Conservation (phyloP, 2,888 invertebrate species). For the Alviniconcha strummeri region DNA sequence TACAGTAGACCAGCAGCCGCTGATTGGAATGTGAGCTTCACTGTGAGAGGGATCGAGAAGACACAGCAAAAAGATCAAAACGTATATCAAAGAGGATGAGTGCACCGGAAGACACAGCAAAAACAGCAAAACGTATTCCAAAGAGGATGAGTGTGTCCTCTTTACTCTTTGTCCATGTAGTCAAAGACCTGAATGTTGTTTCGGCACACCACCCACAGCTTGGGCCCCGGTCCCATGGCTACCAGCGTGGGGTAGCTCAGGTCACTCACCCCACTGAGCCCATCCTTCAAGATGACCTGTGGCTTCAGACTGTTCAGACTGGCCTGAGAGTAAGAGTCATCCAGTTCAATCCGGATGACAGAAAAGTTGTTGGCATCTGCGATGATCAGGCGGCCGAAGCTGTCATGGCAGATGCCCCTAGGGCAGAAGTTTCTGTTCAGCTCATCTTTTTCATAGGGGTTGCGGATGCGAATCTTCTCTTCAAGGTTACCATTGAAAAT, state of each 20-base stretch:
- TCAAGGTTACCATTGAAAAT: constrained; percentile 45
- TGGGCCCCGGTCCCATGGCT: constrained; percentile 50
- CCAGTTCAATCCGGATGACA: constrained; percentile 29
- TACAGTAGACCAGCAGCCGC: too few relatives aligned
- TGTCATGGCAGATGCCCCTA: constrained; percentile 57
- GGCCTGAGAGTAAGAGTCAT: background rate
- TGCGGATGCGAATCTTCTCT: constrained; percentile 7
- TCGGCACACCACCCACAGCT: constrained; percentile 56
- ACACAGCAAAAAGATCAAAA: too few relatives aligned
- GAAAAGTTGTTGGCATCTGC: constrained; percentile 54
- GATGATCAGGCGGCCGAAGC: constrained; percentile 57
- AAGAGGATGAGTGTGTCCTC: too few relatives aligned
- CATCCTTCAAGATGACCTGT: constrained; percentile 48
- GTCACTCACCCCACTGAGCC: constrained; percentile 37
- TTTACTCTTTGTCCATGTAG: constrained; percentile 34
- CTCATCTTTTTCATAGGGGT: background rate
- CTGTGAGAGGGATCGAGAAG: too few relatives aligned
- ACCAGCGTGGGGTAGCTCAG: constrained; percentile 53
- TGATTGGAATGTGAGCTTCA: too few relatives aligned
- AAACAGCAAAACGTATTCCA: too few relatives aligned
- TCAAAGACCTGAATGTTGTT: constrained; percentile 33
- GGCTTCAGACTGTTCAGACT: constrained; percentile 26
- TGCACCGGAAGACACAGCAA: too few relatives aligned
- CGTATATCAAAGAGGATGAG: too few relatives aligned
- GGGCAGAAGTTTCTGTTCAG: constrained; percentile 38